Evolutionary conservation across 2,888 invertebrate genomes (phyloP).

Genomic region (Balanococcus diminutus): DNA sequence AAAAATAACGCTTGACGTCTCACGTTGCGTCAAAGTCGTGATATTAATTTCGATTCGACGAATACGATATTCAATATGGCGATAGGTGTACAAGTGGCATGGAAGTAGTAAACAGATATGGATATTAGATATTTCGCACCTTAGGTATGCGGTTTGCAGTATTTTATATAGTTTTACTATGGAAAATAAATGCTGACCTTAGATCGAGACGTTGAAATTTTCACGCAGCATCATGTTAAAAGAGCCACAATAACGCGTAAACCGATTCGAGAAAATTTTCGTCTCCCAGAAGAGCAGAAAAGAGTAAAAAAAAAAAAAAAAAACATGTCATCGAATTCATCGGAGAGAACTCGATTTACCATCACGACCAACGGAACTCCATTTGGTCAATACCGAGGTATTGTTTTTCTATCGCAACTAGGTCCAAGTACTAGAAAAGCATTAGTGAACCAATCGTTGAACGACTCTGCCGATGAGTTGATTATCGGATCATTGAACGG

Average conservation of each 20-base stretch:
- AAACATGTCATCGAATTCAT: conserved; percentile 48
- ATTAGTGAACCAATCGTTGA: conserved; percentile 17
- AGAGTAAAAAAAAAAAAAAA: neutral
- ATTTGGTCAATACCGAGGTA: conserved; percentile 49
- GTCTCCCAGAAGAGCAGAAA: neutral
- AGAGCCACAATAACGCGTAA: neutral
- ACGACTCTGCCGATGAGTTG: conserved; percentile 41
- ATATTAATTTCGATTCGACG: neutral
- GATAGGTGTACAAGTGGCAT: neutral
- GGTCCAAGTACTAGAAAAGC: conserved; percentile 43
- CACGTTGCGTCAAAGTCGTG: neutral
- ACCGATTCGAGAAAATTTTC: neutral
- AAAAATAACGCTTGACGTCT: neutral
- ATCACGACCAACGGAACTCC: conserved; percentile 51
- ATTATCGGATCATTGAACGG: conserved; percentile 43
- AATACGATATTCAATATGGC: no score
- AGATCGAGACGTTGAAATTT: neutral
- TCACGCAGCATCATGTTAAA: neutral
- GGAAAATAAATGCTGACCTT: neutral
- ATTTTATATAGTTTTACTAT: neutral
- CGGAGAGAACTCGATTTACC: conserved; percentile 50
- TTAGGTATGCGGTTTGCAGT: neutral
- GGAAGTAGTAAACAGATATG: neutral
- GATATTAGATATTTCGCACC: neutral
- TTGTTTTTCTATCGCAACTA: conserved; percentile 49